Evolutionary conservation across 2,888 invertebrate genomes (phyloP), one percentile per base, ranked within the genome.

Genomic region (Leptopilina drosophilae): DNA sequence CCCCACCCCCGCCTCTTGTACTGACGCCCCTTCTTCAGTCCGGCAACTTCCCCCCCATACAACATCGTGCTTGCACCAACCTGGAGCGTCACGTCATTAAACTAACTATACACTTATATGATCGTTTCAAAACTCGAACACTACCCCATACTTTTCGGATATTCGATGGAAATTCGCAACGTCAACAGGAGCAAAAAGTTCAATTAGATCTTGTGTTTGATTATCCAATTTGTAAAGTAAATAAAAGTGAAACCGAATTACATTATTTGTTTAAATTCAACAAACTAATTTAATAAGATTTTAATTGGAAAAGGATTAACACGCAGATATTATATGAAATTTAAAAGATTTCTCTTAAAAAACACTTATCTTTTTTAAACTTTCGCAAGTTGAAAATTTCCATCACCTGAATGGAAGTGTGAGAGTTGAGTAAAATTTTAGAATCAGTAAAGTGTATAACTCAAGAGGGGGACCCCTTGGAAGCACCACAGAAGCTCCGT

Each of bases 371-470:
- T 56, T 56, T 59, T 59, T 59, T 59, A 59, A 15, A 59, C 6
- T 59, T 14, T 62, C 20, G 20, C 1, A 9, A 20, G 15, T 20
- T 62, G 8, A 7, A 62, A 62, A 62, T 8, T 62, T 62, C 9
- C 62, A 62, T 9, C 67, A 69, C n/a, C 7, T 56, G 33, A 73
- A 73, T 56, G 26, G 7, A 53, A 69, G 26, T 26, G 26, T 69
- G 7, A 69, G 69, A 69, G n/a, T 53, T 33, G 14, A 12, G 85
- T 85, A 88, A 89, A 87, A 90, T 89, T 88, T 87, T 88, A 86
- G 87, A 90, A 87, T 88, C 87, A 86, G 88, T 89, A 90, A 89
- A 88, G 90, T 88, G 88, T 89, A 87, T 88, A 89, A 88, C 89
- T 89, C 87, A 88, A 83, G 78, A 82, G 84, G 83, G 82, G 85